phyloP scores from a whole-genome alignment of 2,797 vertebrate genomes.

The Staurois parvus region DNA sequence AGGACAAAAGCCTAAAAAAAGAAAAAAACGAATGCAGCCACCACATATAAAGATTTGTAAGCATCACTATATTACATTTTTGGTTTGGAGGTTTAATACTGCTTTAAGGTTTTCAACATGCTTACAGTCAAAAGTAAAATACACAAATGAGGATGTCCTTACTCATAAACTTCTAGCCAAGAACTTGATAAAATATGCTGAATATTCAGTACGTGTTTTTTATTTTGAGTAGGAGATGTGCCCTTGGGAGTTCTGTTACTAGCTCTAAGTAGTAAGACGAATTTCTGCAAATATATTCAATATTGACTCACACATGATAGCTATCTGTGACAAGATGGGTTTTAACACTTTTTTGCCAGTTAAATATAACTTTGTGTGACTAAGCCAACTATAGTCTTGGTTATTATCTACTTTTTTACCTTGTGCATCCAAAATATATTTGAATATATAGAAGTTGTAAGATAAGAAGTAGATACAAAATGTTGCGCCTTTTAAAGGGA shows the following conservation, averaged over 20 bases:
- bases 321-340: too few species aligned
- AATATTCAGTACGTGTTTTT: not conserved
- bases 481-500: conserved; percentile 11
- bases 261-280: not conserved
- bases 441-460: conserved; percentile 5
- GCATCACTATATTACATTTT: too few species aligned
- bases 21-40: too few species aligned
- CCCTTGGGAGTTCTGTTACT: not conserved
- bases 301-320: not conserved
- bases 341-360: too few species aligned
- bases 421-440: not conserved
- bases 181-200: not conserved
- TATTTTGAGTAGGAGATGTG: not conserved
- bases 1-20: too few species aligned
- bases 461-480: conserved; percentile 31
- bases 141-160: too few species aligned
- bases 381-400: not conserved
- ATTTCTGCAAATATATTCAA: not conserved
- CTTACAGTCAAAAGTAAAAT: too few species aligned
- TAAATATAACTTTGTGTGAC: too few species aligned
- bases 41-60: too few species aligned
- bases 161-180: not conserved
- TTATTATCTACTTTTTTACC: not conserved
- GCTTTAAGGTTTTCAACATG: not conserved
- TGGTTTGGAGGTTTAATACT: too few species aligned